Conservation (phyloP, 2,888 invertebrate species). For the Coleophora flavipennella region DNA sequence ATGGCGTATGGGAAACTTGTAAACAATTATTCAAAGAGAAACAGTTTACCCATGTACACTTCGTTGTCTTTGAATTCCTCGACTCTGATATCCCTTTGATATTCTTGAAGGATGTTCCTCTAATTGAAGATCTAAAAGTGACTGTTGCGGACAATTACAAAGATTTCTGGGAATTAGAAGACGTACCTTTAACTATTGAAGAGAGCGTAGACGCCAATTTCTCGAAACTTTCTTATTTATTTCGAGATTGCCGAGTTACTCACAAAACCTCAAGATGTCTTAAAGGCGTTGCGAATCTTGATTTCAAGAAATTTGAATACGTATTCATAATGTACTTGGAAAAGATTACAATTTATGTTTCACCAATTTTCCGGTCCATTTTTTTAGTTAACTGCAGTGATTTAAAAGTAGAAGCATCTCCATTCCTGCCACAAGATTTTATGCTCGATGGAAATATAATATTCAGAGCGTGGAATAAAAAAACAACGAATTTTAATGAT, state of each 20-base stretch:
- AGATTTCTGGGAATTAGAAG: conserved; percentile 19
- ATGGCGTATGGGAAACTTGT: conserved; percentile 17
- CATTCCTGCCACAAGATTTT: conserved; percentile 23
- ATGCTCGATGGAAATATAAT: conserved; percentile 31
- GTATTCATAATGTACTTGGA: conserved; percentile 34
- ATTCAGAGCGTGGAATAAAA: conserved; percentile 34
- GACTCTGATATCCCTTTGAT: conserved; percentile 23
- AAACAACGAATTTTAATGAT: conserved; percentile 22
- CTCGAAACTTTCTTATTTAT: conserved; percentile 19
- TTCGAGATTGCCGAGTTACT: conserved; percentile 27
- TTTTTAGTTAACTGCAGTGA: conserved; percentile 24
- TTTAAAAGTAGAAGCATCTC: conserved; percentile 21
- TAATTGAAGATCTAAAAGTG: conserved; percentile 22
- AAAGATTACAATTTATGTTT: conserved; percentile 27
- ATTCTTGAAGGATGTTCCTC: conserved; percentile 23
- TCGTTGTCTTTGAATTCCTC: conserved; percentile 27
- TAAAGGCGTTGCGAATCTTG: conserved; percentile 23
- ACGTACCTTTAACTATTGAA: conserved; percentile 9
- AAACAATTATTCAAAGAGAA: conserved; percentile 21
- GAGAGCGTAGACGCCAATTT: conserved; percentile 14
- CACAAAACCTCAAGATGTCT: conserved; percentile 23
- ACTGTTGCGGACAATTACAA: conserved; percentile 30
- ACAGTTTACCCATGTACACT: conserved; percentile 24
- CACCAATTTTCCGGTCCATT: conserved; percentile 23
- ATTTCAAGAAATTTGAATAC: conserved; percentile 28